A percentile compares a stretch with the other conserved stretches of the same genome.
These are phyloP conservation scores for Phaedon cochleariae DNA, from an alignment of 2,888 invertebrate species.

Conservation along the genomic window DNA sequence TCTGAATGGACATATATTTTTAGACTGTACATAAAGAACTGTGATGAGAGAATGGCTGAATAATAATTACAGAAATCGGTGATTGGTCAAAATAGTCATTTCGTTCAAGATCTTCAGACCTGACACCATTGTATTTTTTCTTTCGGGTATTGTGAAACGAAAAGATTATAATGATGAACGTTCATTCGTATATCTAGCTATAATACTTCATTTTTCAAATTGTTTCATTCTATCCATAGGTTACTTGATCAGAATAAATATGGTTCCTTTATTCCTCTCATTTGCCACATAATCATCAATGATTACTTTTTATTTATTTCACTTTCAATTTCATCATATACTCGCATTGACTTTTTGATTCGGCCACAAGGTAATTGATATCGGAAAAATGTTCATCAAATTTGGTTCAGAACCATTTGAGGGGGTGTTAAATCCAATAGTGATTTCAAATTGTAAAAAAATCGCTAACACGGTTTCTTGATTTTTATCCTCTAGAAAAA, in stretches of 20 bases:
- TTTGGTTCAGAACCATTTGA: no score
- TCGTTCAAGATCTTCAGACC: background rate
- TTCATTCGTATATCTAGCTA: background rate
- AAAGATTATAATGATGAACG: background rate
- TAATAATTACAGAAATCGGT: background rate
- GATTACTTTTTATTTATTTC: no score
- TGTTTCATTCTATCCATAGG: background rate
- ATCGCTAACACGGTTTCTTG: background rate
- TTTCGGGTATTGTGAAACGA: no score
- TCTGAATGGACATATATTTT: background rate
- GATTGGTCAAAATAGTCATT: background rate
- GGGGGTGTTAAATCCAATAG: background rate
- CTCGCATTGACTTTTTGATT: background rate
- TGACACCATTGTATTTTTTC: background rate
- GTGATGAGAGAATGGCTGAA: no score
- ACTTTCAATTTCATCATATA: background rate
- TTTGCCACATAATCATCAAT: no score
- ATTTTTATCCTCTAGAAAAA: no score
- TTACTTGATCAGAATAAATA: no score
- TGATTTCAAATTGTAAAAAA: background rate
- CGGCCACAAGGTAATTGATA: no score
- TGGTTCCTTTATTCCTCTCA: no score
- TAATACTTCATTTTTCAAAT: background rate
- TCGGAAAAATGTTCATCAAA: no score
- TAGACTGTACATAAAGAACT: background rate